Evolutionary conservation across 1,140 invertebrate species (phyloP), one percentile per base, ranked within the genome.

Genomic region (Nebria ingens): DNA sequence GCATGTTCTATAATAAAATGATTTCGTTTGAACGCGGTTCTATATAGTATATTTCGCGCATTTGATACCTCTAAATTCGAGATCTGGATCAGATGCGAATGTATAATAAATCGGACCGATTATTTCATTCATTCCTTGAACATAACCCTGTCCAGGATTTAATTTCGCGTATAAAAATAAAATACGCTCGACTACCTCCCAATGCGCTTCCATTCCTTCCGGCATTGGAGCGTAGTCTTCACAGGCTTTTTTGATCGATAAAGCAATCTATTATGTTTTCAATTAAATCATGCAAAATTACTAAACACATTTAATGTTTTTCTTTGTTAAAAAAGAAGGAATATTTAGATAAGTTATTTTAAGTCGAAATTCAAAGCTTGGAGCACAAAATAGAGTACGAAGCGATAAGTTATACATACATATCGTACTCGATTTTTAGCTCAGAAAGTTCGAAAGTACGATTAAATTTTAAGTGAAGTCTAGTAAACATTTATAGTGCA

Each of bases 51-150:
- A 54, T 19, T 49, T 42, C 52, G 50, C 56, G 52, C 13, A 45
- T 53, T 54, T 51, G 60, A 70, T 65, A 92, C 90, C 81, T 80
- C 87, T 79, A 77, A 83, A 91, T 54, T 83, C 76, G n/a, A 75
- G 63, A 72, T 92, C 81, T 2, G 89, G 81, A 78, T 98, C 92
- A 40, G 82, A 87, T 13, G 95, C 94, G 75, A 99, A 95, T 4
- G 91, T 87, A 71, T 97, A 95, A 75, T 99, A 99, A 63, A 99
- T 95, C 17, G 96, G 96, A 0, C 95, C 97, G 56, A 99, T 86
- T 61, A 99, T 97, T 75, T 99, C 97, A 78, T 99, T 98, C 96
- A 99, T 98, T 57, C 97, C 96, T 74, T 98, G 94, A 0, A 98
- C 93, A 73, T 98, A 99, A 2, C 92, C 86, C 70, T 97, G 92